Evolutionary conservation across 2,797 vertebrate genomes (phyloP).

Genomic region (Peromyscus melanophrys): DNA sequence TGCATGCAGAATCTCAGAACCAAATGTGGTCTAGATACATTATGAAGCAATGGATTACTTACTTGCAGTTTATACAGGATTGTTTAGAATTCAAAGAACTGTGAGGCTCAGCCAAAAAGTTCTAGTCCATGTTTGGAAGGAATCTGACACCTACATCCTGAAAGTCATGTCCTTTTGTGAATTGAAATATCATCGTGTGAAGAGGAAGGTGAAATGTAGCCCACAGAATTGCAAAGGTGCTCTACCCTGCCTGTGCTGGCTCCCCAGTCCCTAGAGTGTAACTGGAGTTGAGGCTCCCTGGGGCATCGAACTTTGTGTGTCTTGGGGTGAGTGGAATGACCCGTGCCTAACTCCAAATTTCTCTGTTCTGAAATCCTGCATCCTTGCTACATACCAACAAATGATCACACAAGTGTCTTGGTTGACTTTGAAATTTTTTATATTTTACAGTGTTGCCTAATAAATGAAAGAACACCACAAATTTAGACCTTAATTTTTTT

Average conservation of each 20-base stretch:
- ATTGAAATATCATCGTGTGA: slow-evolving; percentile 33
- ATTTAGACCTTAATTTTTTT: slow-evolving; percentile 65
- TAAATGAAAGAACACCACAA: slow-evolving; percentile 46
- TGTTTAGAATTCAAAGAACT: neutral
- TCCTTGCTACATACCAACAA: slow-evolving; percentile 56
- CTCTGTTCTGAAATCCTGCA: slow-evolving; percentile 57
- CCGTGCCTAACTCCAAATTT: slow-evolving; percentile 65
- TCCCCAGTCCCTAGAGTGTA: neutral
- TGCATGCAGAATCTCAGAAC: neutral
- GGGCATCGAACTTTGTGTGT: slow-evolving; percentile 24
- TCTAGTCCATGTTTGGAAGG: neutral
- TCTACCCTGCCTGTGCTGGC: neutral
- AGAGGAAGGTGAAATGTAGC: neutral
- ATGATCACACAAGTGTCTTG: slow-evolving; percentile 68
- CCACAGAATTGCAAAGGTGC: slow-evolving; percentile 20
- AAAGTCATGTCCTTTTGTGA: slow-evolving; percentile 40
- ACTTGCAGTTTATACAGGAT: neutral
- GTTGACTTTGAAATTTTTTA: slow-evolving; percentile 16
- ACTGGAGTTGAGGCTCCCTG: neutral
- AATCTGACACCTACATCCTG: neutral
- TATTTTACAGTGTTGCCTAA: slow-evolving; percentile 74
- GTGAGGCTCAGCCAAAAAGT: slow-evolving; percentile 22
- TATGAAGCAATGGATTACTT: slow-evolving; percentile 39
- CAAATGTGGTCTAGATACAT: neutral
- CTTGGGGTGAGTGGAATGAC: slow-evolving; percentile 51